Evolutionary conservation across 64 coral and sea anemone species (phyloP).

Genomic region (Astreopora myriophthalma): DNA sequence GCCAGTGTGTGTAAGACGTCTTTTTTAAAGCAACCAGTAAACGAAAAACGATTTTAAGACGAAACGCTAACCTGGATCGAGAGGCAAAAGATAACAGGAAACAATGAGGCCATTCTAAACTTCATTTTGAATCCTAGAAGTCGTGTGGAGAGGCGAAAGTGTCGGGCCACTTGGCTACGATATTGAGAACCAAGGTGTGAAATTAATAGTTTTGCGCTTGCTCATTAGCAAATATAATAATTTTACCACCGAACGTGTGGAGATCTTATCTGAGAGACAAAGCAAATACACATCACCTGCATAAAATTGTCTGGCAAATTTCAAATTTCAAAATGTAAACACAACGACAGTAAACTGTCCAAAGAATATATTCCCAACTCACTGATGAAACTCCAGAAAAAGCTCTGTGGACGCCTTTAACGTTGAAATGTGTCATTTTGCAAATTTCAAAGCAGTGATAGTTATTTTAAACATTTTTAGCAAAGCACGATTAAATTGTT

Average conservation of each 20-base stretch:
- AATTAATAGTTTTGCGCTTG: constrained; percentile 21
- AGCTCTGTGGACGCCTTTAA: not conserved
- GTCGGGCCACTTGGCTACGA: not conserved
- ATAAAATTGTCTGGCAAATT: constrained; percentile 14
- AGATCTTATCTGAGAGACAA: not conserved
- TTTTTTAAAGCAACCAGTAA: not conserved
- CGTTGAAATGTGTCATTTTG: not conserved
- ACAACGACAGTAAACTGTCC: not conserved
- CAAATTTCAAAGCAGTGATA: not conserved
- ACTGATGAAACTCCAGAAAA: not conserved
- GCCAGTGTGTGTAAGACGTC: not conserved
- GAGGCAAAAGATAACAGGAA: not conserved
- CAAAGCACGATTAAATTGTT: not conserved
- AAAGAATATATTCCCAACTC: not conserved
- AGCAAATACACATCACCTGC: constrained; percentile 5
- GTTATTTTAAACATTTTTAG: not conserved
- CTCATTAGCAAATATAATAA: constrained; percentile 25
- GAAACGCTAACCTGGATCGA: not conserved
- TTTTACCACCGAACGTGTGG: not conserved
- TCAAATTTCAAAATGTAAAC: constrained; percentile 4
- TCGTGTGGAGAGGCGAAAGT: not conserved
- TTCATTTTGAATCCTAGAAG: not conserved
- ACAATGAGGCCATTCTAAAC: not conserved
- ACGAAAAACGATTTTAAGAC: not conserved
- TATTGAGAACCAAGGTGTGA: not conserved